These are phyloP conservation scores for Isoperla grammatica DNA, from an alignment of 2,888 invertebrate genomes.

Conservation along the genomic window DNA sequence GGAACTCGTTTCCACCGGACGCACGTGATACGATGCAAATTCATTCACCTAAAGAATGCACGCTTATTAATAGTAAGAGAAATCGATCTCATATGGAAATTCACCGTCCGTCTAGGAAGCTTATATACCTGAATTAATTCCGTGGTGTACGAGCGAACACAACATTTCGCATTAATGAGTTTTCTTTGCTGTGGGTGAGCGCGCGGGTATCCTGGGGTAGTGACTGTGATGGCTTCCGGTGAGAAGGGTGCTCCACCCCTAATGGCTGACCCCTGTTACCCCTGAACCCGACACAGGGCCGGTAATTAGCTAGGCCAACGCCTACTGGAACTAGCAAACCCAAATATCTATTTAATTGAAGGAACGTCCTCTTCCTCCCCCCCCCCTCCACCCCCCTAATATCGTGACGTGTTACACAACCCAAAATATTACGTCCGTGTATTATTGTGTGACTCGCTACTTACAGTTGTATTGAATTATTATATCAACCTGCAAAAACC, in stretches of 20 bases:
- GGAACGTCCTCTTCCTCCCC: too few species aligned
- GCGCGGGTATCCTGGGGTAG: neutral
- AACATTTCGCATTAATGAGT: slow-evolving; percentile 4
- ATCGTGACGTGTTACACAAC: too few species aligned
- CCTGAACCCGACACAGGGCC: neutral
- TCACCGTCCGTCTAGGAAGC: slow-evolving; percentile 6
- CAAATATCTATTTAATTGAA: too few species aligned
- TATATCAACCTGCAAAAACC: too few species aligned
- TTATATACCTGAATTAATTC: slow-evolving; percentile 11
- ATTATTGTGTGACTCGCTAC: too few species aligned
- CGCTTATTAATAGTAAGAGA: neutral
- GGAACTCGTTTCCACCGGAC: too few species aligned
- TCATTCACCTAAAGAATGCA: neutral
- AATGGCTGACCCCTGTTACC: slow-evolving; percentile 9
- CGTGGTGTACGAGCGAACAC: slow-evolving; percentile 2
- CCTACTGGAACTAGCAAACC: too few species aligned
- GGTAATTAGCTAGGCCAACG: slow-evolving; percentile 4
- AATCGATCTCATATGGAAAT: slow-evolving; percentile 13
- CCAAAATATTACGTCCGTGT: too few species aligned
- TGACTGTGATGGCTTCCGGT: neutral
- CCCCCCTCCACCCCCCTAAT: too few species aligned
- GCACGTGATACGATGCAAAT: too few species aligned
- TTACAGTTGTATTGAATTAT: too few species aligned
- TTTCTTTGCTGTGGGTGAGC: neutral
- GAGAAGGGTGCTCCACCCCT: neutral